Conservation (phyloP, 2,113 vertebrate genomes). For the Willisornis vidua region DNA sequence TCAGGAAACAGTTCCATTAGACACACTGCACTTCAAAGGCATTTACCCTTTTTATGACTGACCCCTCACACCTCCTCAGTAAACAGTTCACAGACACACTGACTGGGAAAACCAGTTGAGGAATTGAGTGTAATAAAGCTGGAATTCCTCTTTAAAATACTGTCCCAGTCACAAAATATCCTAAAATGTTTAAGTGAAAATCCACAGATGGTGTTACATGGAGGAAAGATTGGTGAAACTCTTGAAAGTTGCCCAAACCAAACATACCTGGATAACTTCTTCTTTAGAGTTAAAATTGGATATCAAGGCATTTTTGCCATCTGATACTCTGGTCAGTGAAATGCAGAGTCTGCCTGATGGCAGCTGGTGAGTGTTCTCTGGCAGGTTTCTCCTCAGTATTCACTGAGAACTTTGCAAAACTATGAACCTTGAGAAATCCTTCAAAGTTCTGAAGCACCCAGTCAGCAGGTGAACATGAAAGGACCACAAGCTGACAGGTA, state of each 20-base stretch:
- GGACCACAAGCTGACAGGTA: background rate
- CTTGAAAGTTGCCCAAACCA: background rate
- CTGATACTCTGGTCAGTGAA: constrained; percentile 89
- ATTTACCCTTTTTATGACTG: background rate
- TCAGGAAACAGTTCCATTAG: background rate
- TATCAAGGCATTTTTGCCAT: constrained; percentile 87
- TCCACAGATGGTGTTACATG: background rate
- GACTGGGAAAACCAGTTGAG: background rate
- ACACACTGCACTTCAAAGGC: background rate
- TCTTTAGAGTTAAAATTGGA: constrained; percentile 90
- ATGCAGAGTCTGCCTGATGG: constrained; percentile 80
- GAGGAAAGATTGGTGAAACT: background rate
- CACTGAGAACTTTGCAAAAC: background rate
- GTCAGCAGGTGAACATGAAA: background rate
- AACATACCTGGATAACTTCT: constrained; percentile 88
- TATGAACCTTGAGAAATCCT: background rate
- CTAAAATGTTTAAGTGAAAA: background rate
- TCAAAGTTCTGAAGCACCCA: background rate
- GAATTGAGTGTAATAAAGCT: background rate
- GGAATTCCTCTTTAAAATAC: background rate
- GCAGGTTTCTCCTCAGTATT: constrained; percentile 75
- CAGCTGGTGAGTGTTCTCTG: constrained; percentile 78
- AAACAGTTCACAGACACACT: background rate
- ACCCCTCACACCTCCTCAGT: background rate
- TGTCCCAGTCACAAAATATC: background rate